Evolutionary conservation across 1,140 invertebrate genomes (phyloP), one percentile per base, ranked within the genome.

Genomic region (Dendrolimus punctatus): DNA sequence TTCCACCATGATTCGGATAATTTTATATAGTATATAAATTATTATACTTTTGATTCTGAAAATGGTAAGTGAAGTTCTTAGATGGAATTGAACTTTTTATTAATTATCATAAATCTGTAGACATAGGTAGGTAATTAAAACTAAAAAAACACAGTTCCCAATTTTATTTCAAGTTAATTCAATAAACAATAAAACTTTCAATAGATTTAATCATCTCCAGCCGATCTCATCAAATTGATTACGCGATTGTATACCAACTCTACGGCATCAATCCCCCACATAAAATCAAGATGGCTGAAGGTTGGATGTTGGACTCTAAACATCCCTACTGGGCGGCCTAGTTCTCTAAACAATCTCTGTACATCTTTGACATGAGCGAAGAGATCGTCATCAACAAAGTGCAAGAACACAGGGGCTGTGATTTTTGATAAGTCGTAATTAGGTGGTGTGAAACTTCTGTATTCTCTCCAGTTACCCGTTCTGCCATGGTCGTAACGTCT

Each of bases 361-460:
- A 92, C 87, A 62, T 92, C 91, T 9, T 66, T 71, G 8, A 89
- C 83, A 55, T 90, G 87, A 5, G 89, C 91, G 1, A 96, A 77
- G 64, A 90, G 91, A 71, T 96, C 95, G 57, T 92, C 92, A 38
- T 91, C 88, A 5, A 91, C 91, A 65, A 92, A 94, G 71, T 93
- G 92, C 6, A 96, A 71, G 10, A 90, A 91, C 5, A 94, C 89
- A 0, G 92, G 92, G 2, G 90, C 85, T 9, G 83, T 89, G 2
- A 94, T 87, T 8, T 88, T 88, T 2, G 68, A 71, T 0, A 93
- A 62, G 67, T 91, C 71, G 62, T 93, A 94, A 8, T 76, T 64
- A 6, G 91, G 91, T 5, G 92, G 91, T 0, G 64, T 80, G n/a
- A 66, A 57, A 8, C 71, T 74, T 53, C 89, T 88, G 61, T 90